phyloP scores from a whole-genome alignment of 2,888 invertebrate species.

The Agrochola litura region DNA sequence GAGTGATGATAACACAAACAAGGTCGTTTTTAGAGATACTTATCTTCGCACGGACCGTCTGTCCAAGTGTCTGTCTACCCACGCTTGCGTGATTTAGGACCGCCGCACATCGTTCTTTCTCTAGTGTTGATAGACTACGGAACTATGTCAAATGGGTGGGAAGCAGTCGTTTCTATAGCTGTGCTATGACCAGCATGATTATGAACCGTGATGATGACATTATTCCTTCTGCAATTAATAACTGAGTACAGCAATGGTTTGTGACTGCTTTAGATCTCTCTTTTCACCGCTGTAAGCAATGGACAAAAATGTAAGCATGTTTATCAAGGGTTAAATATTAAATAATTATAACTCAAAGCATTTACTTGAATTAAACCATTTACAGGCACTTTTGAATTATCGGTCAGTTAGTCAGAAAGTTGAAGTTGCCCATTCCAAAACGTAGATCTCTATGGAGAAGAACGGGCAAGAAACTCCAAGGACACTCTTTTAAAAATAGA shows the following conservation, averaged over 20 bases:
- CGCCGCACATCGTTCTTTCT: too few species aligned
- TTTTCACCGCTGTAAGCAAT: background rate
- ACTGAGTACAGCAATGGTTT: background rate
- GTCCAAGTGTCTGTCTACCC: background rate
- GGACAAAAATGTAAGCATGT: background rate
- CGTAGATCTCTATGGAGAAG: too few species aligned
- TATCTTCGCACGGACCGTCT: constrained; percentile 1
- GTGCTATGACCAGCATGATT: background rate
- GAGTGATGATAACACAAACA: background rate
- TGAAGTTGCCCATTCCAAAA: too few species aligned
- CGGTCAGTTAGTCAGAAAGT: too few species aligned
- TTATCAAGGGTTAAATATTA: background rate
- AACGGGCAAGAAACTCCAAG: too few species aligned
- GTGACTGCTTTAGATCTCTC: background rate
- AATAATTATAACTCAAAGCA: too few species aligned
- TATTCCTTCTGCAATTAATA: background rate
- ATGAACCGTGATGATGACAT: background rate
- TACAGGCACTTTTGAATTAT: too few species aligned
- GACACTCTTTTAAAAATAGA: too few species aligned
- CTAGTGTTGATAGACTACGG: background rate
- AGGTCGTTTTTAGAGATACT: background rate
- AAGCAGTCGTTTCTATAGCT: too few species aligned
- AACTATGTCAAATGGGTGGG: too few species aligned
- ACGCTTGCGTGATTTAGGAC: constrained; percentile 9
- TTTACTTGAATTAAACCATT: too few species aligned